phyloP scores from a whole-genome alignment of 2,888 invertebrate genomes.

The Punctoribates punctum region DNA sequence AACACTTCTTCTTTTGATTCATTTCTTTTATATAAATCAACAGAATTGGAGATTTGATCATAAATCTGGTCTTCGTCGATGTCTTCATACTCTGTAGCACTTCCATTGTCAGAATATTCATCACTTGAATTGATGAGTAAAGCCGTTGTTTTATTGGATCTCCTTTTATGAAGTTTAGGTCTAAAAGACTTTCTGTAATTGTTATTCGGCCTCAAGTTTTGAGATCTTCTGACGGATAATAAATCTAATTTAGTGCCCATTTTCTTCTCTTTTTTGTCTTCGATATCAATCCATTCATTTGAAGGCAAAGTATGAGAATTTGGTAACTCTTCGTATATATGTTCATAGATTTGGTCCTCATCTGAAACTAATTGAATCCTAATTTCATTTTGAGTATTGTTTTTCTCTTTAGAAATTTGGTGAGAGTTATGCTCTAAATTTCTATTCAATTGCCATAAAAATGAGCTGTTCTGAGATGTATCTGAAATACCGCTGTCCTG shows the following conservation, averaged over 20 bases:
- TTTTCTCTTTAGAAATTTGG: not conserved
- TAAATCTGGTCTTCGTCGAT: not conserved
- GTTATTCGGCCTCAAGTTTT: not conserved
- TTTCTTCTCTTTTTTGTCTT: not conserved
- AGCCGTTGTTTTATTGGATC: not conserved
- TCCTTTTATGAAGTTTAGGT: slow-evolving; percentile 2
- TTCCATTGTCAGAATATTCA: not conserved
- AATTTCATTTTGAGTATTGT: not conserved
- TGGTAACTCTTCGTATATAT: not conserved
- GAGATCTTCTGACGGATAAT: not conserved
- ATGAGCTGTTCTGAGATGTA: not conserved
- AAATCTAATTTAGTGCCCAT: not conserved
- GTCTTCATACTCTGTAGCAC: slow-evolving; percentile 21
- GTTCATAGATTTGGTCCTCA: not conserved
- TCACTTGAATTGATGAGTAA: not conserved
- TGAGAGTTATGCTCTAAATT: not conserved
- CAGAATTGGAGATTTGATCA: not conserved
- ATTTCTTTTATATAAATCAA: not conserved
- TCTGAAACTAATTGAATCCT: not conserved
- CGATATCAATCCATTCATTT: slow-evolving; percentile 22
- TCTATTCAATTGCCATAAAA: not conserved
- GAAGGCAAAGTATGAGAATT: not conserved
- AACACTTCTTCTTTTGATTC: no score
- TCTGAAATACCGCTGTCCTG: slow-evolving; percentile 30
- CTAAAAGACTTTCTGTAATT: not conserved